Conservation (phyloP, 37 sponge, comb jelly and placozoan species). For the Chondrilla cf. caribensis region DNA sequence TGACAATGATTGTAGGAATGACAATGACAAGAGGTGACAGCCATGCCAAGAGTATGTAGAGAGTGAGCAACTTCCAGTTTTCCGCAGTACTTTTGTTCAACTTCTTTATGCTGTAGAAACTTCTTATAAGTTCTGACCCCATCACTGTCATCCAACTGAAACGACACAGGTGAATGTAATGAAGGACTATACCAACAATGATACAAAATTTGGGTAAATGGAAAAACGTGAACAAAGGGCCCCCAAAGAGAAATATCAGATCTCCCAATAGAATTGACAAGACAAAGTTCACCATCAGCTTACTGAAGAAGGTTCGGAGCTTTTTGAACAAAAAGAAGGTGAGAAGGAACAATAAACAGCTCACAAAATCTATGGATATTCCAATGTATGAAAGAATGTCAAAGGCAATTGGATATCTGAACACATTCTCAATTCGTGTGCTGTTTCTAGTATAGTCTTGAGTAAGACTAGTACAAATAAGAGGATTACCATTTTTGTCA, state of each 20-base stretch:
- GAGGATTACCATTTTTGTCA: background rate
- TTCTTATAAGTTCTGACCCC: background rate
- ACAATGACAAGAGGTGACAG: slow-evolving; percentile 24
- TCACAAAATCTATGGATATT: slow-evolving; percentile 41
- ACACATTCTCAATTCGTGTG: background rate
- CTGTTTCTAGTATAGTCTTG: background rate
- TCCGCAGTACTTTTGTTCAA: background rate
- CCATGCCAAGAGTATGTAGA: slow-evolving; percentile 43
- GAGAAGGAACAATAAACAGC: slow-evolving; percentile 23
- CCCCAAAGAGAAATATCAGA: slow-evolving; percentile 25
- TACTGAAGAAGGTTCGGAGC: slow-evolving; percentile 40
- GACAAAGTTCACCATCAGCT: slow-evolving; percentile 43
- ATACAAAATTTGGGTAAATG: background rate
- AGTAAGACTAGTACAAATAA: background rate
- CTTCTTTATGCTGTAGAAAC: background rate
- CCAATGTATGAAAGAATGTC: slow-evolving; percentile 47
- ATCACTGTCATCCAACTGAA: slow-evolving; percentile 55
- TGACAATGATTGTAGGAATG: slow-evolving; percentile 21
- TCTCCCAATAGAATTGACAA: slow-evolving; percentile 17
- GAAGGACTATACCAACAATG: slow-evolving; percentile 37
- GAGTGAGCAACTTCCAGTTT: background rate
- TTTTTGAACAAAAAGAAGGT: slow-evolving; percentile 49
- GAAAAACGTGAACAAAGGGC: background rate
- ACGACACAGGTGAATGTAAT: slow-evolving; percentile 45
- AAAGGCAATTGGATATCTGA: slow-evolving; percentile 3